Conservation (phyloP, 1,140 invertebrate genomes). For the Drosophila sp. region DNA sequence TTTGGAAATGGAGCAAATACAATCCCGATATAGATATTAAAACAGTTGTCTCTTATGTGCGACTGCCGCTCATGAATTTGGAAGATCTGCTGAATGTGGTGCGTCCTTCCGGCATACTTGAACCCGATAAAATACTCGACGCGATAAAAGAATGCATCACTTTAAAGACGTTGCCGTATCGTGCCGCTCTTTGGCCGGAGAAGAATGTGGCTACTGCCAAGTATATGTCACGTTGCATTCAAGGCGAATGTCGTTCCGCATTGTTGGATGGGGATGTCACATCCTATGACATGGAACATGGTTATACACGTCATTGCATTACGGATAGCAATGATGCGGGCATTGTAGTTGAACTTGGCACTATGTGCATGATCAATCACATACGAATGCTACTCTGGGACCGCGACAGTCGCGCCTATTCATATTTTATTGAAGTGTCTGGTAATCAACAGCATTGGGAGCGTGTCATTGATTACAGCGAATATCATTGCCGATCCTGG, state of each 20-base stretch:
- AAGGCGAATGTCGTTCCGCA: conserved; percentile 94
- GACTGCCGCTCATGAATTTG: conserved; percentile 93
- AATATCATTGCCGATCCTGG: conserved; percentile 97
- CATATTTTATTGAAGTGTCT: conserved; percentile 98
- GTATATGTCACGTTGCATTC: conserved; percentile 92
- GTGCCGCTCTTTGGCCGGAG: conserved; percentile 92
- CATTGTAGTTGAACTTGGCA: conserved; percentile 95
- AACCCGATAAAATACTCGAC: conserved; percentile 96
- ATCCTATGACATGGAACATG: conserved; percentile 83
- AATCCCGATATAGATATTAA: conserved; percentile 89
- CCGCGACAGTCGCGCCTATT: conserved; percentile 96
- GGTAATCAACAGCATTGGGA: conserved; percentile 98
- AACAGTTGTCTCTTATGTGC: conserved; percentile 88
- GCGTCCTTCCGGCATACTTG: conserved; percentile 92
- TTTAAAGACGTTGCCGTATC: conserved; percentile 91
- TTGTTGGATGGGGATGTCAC: conserved; percentile 94
- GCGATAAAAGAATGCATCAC: conserved; percentile 94
- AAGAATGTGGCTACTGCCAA: conserved; percentile 94
- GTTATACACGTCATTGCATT: conserved; percentile 96
- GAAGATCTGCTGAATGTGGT: conserved; percentile 95
- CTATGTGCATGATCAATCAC: conserved; percentile 96
- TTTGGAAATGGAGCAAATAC: conserved; percentile 93
- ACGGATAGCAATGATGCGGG: conserved; percentile 89
- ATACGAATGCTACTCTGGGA: conserved; percentile 97
- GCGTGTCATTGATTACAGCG: conserved; percentile 95